A percentile compares a stretch with the other conserved stretches of the same genome.
Conservation (phyloP, 2,888 invertebrate species). For the Cataglyphis cursor region DNA sequence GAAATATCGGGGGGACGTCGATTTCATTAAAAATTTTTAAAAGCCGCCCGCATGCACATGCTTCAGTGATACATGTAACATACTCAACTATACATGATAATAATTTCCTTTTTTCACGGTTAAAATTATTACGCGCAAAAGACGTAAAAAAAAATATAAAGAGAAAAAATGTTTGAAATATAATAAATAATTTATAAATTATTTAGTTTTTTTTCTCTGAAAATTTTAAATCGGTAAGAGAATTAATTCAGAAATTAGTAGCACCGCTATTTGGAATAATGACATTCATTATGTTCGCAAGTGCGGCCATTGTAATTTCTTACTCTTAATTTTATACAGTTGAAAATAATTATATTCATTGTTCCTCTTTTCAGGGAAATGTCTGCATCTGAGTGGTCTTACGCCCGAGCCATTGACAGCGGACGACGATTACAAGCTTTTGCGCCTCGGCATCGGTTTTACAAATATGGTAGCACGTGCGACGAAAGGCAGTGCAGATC, state of each 20-base stretch:
- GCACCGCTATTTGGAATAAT: not conserved
- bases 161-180: slow-evolving; percentile 8
- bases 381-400: slow-evolving; percentile 96
- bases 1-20: not conserved
- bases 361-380: slow-evolving; percentile 91
- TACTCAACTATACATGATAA: not conserved
- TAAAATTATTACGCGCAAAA: not conserved
- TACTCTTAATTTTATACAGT: slow-evolving; percentile 14
- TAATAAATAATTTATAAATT: slow-evolving; percentile 31
- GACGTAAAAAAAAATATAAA: slow-evolving; percentile 18
- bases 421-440: slow-evolving; percentile 97
- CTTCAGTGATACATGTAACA: slow-evolving; percentile 29
- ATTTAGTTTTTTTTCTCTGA: not conserved
- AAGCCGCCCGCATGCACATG: not conserved
- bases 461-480: slow-evolving; percentile 99
- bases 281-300: slow-evolving; percentile 27
- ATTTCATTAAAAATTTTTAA: slow-evolving; percentile 44
- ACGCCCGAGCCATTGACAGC: slow-evolving; percentile 98
- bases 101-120: slow-evolving; percentile 27
- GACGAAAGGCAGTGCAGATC: slow-evolving; percentile 98
- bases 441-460: slow-evolving; percentile 98
- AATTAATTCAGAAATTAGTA: slow-evolving; percentile 28
- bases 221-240: slow-evolving; percentile 17
- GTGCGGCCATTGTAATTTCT: not conserved
- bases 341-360: slow-evolving; percentile 6